phyloP scores from a whole-genome alignment of 2,888 invertebrate species.

The Bellardia pandia region DNA sequence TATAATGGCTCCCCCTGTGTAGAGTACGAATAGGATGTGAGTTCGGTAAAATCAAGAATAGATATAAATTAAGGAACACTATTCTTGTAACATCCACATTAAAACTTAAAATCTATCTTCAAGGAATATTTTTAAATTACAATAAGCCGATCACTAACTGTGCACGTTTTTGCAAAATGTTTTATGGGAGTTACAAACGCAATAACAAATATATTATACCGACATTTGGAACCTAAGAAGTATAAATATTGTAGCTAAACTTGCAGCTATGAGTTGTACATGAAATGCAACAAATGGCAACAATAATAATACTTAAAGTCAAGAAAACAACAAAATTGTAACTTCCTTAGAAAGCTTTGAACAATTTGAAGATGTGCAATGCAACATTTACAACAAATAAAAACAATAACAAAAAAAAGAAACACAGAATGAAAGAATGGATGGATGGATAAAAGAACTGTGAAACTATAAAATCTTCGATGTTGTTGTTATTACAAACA shows the following conservation, averaged over 20 bases:
- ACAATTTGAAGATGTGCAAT: conserved; percentile 67
- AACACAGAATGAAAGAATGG: conserved; percentile 52
- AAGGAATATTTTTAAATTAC: too few species aligned
- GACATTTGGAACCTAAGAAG: background rate
- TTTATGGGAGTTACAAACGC: background rate
- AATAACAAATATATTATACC: background rate
- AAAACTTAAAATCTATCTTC: too few species aligned
- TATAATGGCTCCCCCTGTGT: too few species aligned
- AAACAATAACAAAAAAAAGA: conserved; percentile 75
- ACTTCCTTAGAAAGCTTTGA: conserved; percentile 68
- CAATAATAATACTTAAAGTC: conserved; percentile 52
- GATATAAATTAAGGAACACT: too few species aligned
- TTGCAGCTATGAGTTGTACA: conserved; percentile 22
- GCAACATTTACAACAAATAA: conserved; percentile 71
- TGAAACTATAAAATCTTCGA: conserved; percentile 47
- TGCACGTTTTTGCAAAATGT: background rate
- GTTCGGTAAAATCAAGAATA: too few species aligned
- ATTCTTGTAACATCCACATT: too few species aligned
- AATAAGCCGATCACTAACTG: too few species aligned
- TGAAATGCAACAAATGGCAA: conserved; percentile 62
- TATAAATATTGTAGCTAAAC: conserved; percentile 66
- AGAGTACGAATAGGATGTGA: too few species aligned
- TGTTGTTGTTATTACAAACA: conserved; percentile 29
- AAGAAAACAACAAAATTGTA: conserved; percentile 66
- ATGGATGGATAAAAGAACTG: conserved; percentile 4